A percentile compares a stretch with the other conserved stretches of the same genome.
Evolutionary conservation across 92 coral and sea anemone genomes (phyloP).

Genomic region (Heteractis magnifica): DNA sequence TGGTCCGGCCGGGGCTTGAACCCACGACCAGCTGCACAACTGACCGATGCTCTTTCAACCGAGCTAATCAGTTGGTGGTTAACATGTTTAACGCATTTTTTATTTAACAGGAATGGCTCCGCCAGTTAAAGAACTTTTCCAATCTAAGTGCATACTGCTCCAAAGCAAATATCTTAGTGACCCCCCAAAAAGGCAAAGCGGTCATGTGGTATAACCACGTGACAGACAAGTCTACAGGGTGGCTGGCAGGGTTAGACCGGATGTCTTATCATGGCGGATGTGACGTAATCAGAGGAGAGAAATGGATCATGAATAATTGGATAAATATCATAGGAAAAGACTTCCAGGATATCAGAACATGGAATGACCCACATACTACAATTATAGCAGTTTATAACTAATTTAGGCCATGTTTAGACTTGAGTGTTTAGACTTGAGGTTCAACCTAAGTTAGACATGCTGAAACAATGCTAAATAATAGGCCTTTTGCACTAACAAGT

Average conservation of each 20-base stretch:
- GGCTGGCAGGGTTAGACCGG: conserved; percentile 72
- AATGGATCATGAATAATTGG: conserved; percentile 94
- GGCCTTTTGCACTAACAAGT: too few relatives aligned
- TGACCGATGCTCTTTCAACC: too few relatives aligned
- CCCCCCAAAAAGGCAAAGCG: conserved; percentile 78
- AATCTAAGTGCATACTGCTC: conserved; percentile 80
- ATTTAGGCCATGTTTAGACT: too few relatives aligned
- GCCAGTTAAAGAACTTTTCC: conserved; percentile 54
- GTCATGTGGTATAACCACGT: conserved; percentile 97
- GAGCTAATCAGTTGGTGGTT: too few relatives aligned
- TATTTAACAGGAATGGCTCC: conserved; percentile 47
- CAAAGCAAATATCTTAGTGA: conserved; percentile 67
- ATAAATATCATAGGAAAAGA: conserved; percentile 71
- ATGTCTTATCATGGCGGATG: conserved; percentile 93
- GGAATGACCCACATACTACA: conserved; percentile 47
- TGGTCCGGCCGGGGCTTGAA: too few relatives aligned
- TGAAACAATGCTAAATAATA: too few relatives aligned
- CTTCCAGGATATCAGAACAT: conserved; percentile 61
- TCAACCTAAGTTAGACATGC: too few relatives aligned
- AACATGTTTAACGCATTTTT: background rate
- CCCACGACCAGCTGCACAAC: too few relatives aligned
- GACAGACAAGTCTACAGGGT: conserved; percentile 50
- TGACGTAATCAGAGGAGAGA: conserved; percentile 83
- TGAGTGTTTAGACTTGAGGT: too few relatives aligned
- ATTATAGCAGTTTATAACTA: background rate